Percentiles rank a stretch among this genome's conserved stretches.
Conservation (phyloP, 2,797 vertebrate species). For the Hipposideros larvatus region DNA sequence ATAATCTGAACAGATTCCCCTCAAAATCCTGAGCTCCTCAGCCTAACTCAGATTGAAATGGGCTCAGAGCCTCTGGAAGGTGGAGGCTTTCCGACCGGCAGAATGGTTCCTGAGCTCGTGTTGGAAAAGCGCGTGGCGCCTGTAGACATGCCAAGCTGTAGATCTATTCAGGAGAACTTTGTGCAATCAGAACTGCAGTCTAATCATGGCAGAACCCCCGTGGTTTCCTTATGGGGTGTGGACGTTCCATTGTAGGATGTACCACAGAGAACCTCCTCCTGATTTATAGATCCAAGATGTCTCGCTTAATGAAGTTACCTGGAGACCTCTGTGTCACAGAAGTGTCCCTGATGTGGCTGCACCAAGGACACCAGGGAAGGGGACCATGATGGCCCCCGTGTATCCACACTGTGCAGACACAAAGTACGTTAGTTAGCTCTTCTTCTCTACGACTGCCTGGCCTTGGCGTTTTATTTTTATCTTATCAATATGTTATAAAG, state of each 20-base stretch:
- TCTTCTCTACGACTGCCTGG: not conserved
- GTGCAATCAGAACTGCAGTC: not conserved
- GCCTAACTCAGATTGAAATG: not conserved
- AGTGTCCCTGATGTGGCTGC: not conserved
- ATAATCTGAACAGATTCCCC: not conserved
- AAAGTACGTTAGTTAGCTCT: not conserved
- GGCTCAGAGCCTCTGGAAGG: not conserved
- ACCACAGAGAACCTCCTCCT: not conserved
- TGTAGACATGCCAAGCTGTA: too few species aligned
- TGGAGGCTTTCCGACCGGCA: not conserved
- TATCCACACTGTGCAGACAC: not conserved
- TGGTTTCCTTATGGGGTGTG: not conserved
- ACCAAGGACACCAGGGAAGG: not conserved
- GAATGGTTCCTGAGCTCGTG: not conserved
- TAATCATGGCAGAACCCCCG: not conserved
- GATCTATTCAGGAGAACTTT: not conserved
- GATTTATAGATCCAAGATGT: not conserved
- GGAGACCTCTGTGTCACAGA: not conserved
- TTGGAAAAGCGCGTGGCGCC: rapidly evolving
- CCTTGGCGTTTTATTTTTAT: not conserved
- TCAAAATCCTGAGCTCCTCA: not conserved
- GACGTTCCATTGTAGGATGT: not conserved
- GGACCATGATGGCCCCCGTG: not conserved
- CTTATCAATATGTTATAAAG: not conserved
- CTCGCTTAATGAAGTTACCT: not conserved